Conservation (phyloP, 1,140 invertebrate species). For the Reticulitermes speratus region DNA sequence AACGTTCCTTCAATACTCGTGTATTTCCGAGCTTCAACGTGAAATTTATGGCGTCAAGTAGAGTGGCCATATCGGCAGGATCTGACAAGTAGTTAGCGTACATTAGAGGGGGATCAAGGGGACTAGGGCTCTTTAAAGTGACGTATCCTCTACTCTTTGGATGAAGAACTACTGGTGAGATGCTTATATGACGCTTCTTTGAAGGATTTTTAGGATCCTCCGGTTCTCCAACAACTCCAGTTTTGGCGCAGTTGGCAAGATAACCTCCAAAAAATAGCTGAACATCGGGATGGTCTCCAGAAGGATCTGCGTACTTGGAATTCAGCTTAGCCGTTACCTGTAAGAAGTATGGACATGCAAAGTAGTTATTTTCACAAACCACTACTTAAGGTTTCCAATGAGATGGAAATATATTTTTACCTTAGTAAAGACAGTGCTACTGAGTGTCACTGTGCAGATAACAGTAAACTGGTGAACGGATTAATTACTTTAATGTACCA, state of each 20-base stretch:
- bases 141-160: conserved; percentile 63
- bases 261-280: conserved; percentile 57
- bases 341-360: background rate
- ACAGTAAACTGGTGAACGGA: too few species aligned
- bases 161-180: conserved; percentile 43
- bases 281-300: conserved; percentile 44
- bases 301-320: conserved; percentile 53
- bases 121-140: conserved; percentile 57
- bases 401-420: too few species aligned
- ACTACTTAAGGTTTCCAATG: too few species aligned
- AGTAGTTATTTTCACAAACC: too few species aligned
- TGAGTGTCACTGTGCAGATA: too few species aligned
- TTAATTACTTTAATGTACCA: too few species aligned
- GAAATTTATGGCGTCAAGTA: conserved; percentile 51
- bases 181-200: conserved; percentile 29
- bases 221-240: conserved; percentile 58
- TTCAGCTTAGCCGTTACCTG: conserved; percentile 48
- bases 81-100: conserved; percentile 63
- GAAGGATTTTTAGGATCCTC: conserved; percentile 43
- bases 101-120: conserved; percentile 62
- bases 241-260: conserved; percentile 76
- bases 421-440: too few species aligned
- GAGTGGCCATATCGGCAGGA: conserved; percentile 47
- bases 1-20: conserved; percentile 39
- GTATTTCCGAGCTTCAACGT: conserved; percentile 43